These are phyloP conservation scores for Ecliptopera silaceata DNA, from an alignment of 2,888 invertebrate species.

Conservation along the genomic window DNA sequence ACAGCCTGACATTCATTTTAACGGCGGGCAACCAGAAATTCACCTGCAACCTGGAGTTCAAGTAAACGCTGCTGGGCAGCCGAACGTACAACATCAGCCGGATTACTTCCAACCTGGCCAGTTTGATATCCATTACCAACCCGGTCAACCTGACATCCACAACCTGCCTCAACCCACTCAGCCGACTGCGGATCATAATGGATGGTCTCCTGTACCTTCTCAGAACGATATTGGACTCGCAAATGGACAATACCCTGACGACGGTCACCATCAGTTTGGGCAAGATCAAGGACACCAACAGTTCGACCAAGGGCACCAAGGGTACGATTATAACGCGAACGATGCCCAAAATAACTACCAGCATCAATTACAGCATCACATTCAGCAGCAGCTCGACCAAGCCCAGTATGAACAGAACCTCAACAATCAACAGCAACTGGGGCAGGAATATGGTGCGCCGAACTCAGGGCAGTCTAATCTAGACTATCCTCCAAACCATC, in stretches of 20 bases:
- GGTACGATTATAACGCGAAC: constrained; percentile 66
- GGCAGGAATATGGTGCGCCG: constrained; percentile 38
- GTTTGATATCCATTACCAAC: constrained; percentile 26
- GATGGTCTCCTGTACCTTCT: constrained; percentile 71
- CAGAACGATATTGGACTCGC: constrained; percentile 50
- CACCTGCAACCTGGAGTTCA: constrained; percentile 44
- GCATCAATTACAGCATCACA: constrained; percentile 67
- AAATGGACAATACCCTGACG: constrained; percentile 49
- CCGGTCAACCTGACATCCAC: constrained; percentile 25
- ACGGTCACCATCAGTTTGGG: constrained; percentile 60
- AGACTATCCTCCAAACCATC: constrained; percentile 45
- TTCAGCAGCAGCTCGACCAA: constrained; percentile 71
- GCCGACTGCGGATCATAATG: constrained; percentile 63
- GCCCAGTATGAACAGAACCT: constrained; percentile 55
- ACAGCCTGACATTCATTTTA: constrained; percentile 23
- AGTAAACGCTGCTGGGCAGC: constrained; percentile 43
- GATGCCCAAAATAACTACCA: constrained; percentile 64
- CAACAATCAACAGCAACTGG: constrained; percentile 50
- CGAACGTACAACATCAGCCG: constrained; percentile 39
- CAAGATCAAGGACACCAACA: constrained; percentile 63
- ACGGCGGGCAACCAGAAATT: constrained; percentile 36
- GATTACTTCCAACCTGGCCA: constrained; percentile 20
- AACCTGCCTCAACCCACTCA: constrained; percentile 46
- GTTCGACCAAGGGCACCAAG: constrained; percentile 67
- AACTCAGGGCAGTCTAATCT: constrained; percentile 41